These are phyloP conservation scores for Loris lydekkerianus DNA, from an alignment of 2,797 vertebrate genomes.

Conservation along the genomic window DNA sequence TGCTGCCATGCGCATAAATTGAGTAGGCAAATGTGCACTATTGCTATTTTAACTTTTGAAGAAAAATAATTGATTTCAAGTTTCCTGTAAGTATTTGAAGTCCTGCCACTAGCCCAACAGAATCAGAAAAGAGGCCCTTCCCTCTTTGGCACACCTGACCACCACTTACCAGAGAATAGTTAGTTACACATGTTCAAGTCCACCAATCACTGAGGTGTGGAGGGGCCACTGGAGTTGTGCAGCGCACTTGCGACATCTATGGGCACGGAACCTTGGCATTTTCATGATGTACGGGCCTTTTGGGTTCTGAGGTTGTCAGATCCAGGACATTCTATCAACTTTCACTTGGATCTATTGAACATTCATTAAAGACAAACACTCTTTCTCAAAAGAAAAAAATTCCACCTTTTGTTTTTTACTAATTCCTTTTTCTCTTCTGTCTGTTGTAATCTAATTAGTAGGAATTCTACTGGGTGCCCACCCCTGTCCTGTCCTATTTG, in stretches of 20 bases:
- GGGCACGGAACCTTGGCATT: neutral
- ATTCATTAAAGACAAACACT: neutral
- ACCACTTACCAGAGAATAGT: neutral
- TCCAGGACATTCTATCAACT: neutral
- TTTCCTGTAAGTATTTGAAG: slow-evolving; percentile 1
- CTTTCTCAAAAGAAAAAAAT: neutral
- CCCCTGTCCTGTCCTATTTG: neutral
- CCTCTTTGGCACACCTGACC: neutral
- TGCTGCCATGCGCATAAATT: neutral
- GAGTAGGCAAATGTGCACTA: no score
- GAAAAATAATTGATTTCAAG: neutral
- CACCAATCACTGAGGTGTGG: neutral
- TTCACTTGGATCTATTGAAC: neutral
- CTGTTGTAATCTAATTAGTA: neutral
- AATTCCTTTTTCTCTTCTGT: neutral
- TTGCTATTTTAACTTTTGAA: neutral
- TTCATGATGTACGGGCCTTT: neutral
- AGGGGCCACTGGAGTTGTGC: neutral
- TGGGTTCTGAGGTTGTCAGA: neutral
- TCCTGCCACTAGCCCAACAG: neutral
- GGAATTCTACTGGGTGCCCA: neutral
- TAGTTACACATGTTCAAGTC: neutral
- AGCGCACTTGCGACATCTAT: rapidly evolving
- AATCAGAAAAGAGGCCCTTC: neutral
- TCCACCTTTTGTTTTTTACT: neutral